phyloP scores from a whole-genome alignment of 2,888 invertebrate species.

The Teinopalpus imperialis region DNA sequence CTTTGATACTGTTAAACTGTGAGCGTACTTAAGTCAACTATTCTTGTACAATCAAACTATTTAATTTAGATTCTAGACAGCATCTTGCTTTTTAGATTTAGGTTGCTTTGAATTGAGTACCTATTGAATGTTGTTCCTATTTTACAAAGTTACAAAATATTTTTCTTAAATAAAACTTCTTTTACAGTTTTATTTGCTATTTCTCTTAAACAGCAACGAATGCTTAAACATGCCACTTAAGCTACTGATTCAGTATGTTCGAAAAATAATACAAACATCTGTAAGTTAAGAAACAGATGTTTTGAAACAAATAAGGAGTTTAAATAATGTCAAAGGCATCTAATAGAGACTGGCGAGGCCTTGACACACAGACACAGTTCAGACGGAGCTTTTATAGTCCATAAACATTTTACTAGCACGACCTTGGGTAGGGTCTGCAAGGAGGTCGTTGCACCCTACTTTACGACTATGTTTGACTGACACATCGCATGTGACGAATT shows the following conservation, averaged over 20 bases:
- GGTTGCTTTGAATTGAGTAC: too few species aligned
- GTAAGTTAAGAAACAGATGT: slow-evolving; percentile 12
- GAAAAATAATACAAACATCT: slow-evolving; percentile 6
- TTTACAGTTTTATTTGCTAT: too few species aligned
- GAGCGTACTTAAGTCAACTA: too few species aligned
- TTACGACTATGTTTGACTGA: slow-evolving; percentile 44
- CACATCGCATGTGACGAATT: slow-evolving; percentile 20
- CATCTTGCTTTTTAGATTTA: too few species aligned
- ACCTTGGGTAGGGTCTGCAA: slow-evolving; percentile 79
- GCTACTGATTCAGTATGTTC: not conserved
- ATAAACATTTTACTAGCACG: slow-evolving; percentile 81
- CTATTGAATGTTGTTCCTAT: too few species aligned
- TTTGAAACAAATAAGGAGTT: slow-evolving; percentile 22
- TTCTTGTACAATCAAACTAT: too few species aligned
- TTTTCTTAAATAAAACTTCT: too few species aligned
- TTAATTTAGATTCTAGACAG: too few species aligned
- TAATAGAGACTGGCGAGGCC: slow-evolving; percentile 73
- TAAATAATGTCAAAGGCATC: slow-evolving; percentile 50
- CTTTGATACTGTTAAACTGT: too few species aligned
- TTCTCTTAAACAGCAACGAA: too few species aligned
- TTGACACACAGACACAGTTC: slow-evolving; percentile 78
- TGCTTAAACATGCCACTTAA: not conserved
- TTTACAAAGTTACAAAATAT: too few species aligned
- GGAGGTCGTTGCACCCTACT: slow-evolving; percentile 75
- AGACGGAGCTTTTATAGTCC: slow-evolving; percentile 78